phyloP scores from a whole-genome alignment of 2,888 invertebrate species.

The Esperia sulphurella region DNA sequence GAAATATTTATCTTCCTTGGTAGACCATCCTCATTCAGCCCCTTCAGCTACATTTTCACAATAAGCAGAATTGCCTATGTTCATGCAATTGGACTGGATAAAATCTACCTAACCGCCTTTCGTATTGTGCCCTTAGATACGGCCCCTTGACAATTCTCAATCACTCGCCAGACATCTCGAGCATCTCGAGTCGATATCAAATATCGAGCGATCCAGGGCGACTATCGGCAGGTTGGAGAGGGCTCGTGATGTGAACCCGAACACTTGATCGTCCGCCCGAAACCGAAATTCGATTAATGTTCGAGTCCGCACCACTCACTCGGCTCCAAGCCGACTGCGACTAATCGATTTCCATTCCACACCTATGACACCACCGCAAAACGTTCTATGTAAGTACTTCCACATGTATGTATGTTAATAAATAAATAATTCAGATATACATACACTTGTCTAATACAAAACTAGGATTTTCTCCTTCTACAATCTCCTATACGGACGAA shows the following conservation, averaged over 20 bases:
- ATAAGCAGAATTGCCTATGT: too few species aligned
- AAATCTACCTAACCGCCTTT: too few species aligned
- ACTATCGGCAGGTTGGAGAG: constrained; percentile 58
- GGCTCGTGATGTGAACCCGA: constrained; percentile 62
- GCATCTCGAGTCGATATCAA: constrained; percentile 61
- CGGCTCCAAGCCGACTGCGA: constrained; percentile 50
- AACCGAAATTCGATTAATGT: constrained; percentile 73
- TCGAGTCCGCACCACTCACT: constrained; percentile 50
- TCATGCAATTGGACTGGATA: too few species aligned
- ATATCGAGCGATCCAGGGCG: constrained; percentile 49
- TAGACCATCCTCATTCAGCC: too few species aligned
- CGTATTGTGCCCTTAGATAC: background rate
- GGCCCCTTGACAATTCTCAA: constrained; percentile 55
- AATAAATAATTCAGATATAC: too few species aligned
- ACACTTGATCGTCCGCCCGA: constrained; percentile 59
- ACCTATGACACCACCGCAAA: constrained; percentile 23
- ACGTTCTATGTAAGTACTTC: too few species aligned
- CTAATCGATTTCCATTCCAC: constrained; percentile 52
- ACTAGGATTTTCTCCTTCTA: too few species aligned
- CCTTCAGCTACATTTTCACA: too few species aligned
- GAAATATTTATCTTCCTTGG: too few species aligned
- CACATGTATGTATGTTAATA: too few species aligned
- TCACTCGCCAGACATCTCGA: constrained; percentile 44
- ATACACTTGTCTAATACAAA: too few species aligned
- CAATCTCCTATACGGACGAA: too few species aligned